Percentiles rank a stretch among this genome's conserved stretches.
phyloP scores from a whole-genome alignment of 2,888 invertebrate genomes.

The Polymixis flavicincta region DNA sequence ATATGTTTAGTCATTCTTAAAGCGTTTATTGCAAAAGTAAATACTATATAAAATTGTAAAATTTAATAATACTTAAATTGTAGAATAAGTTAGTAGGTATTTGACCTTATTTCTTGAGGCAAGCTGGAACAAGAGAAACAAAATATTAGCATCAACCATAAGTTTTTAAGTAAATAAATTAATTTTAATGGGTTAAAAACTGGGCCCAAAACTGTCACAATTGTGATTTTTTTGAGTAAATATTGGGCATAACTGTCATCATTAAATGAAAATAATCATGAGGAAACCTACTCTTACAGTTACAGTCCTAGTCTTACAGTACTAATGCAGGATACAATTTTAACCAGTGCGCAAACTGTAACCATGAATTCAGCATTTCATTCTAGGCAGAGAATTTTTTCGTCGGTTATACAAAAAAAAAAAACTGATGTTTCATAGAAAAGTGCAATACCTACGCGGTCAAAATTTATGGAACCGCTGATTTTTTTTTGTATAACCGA shows the following conservation, averaged over 20 bases:
- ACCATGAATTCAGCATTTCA: too few relatives aligned
- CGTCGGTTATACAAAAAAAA: too few relatives aligned
- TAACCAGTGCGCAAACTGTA: too few relatives aligned
- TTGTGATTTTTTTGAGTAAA: not conserved
- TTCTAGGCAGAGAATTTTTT: too few relatives aligned
- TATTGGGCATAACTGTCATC: not conserved
- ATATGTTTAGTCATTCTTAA: not conserved
- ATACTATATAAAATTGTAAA: constrained; percentile 17
- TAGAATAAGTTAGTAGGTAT: constrained; percentile 47
- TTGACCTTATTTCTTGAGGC: constrained; percentile 75
- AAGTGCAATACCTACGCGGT: too few relatives aligned
- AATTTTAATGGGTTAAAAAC: not conserved
- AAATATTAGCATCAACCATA: not conserved
- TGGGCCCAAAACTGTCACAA: not conserved
- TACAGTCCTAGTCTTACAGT: not conserved
- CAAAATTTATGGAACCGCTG: too few relatives aligned
- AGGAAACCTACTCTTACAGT: not conserved
- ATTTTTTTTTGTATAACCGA: too few relatives aligned
- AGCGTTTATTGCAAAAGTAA: constrained; percentile 34
- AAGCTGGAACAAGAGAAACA: constrained; percentile 76
- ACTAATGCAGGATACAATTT: too few relatives aligned
- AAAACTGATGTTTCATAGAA: too few relatives aligned
- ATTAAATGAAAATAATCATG: not conserved
- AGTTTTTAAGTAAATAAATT: not conserved
- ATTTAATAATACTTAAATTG: constrained; percentile 6